Conservation (phyloP, 1,140 invertebrate genomes). For the Leptinotarsa texana region DNA sequence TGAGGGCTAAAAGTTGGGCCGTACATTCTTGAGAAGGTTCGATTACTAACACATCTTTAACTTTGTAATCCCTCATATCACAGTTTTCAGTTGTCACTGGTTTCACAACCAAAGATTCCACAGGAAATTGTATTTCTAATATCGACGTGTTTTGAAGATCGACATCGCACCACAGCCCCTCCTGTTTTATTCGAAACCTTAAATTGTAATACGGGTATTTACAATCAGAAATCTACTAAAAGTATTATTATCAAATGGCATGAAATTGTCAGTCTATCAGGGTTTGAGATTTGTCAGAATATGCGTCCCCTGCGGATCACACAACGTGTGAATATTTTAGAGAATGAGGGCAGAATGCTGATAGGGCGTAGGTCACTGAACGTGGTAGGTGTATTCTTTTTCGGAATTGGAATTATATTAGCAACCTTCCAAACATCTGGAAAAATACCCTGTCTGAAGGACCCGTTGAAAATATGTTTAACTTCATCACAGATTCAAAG, state of each 20-base stretch:
- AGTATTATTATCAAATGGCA: background rate
- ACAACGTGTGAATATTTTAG: too few species aligned
- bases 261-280: background rate
- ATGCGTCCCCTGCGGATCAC: too few species aligned
- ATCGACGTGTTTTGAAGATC: conserved; percentile 82
- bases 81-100: conserved; percentile 61
- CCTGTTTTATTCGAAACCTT: conserved; percentile 76
- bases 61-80: conserved; percentile 66
- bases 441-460: too few species aligned
- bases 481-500: too few species aligned
- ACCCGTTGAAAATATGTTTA: too few species aligned
- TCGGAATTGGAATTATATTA: too few species aligned
- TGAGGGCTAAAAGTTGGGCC: conserved; percentile 83
- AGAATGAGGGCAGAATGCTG: too few species aligned
- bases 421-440: too few species aligned
- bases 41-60: conserved; percentile 54
- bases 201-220: background rate
- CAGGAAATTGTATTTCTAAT: conserved; percentile 86
- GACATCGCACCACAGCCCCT: conserved; percentile 82
- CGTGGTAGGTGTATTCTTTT: too few species aligned
- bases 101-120: conserved; percentile 74
- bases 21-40: conserved; percentile 68
- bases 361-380: too few species aligned
- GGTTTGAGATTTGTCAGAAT: too few species aligned
- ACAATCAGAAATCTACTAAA: too few species aligned